Base-by-base conservation (phyloP, 2,888 invertebrate genomes). In the Nebria salina region DNA sequence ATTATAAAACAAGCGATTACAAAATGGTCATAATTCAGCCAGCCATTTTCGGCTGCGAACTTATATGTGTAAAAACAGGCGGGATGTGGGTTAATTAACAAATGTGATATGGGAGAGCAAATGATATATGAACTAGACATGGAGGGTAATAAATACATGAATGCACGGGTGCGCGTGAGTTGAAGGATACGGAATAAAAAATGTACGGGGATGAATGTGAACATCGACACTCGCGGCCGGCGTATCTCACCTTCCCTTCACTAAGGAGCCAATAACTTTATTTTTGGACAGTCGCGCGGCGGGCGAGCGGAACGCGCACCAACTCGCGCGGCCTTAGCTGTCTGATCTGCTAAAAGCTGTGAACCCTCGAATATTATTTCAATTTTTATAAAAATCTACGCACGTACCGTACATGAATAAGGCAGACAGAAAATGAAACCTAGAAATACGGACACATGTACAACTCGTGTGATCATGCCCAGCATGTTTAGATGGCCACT, bases 331-430 rank as follows among this genome's bases (percentile, higher is more conserved):
- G 34, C 34, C 34, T 34, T 54, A 54, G 11, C 54, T 11, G 54
- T 54, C 54, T 54, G 54, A 54, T 54, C 54, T 54, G 54, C 54
- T 54, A 54, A 54, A 26, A 20, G 68, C 68, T 8, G 26, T 68
- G 68, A 68, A 68, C 68, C 68, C 68, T 20, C 34, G 78, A 74
- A 78, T 78, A 78, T 78, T 73, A 78, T 78, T 78, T 78, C 78
- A 78, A 78, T 78, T 78, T 78, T 78, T 73, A 65, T 42, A 78
- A 73, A 78, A 78, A 65, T 74, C 78, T 66, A 78, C 66, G 78
- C 78, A 78, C 78, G 78, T 78, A 78, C 66, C 41, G 72, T 65
- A 73, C 78, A 78, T 78, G 78, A 78, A 78, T 78, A 78, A 78
- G 78, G 74, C 73, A 74, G 73, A 65, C 42, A 66, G 74, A 78